phyloP scores from a whole-genome alignment of 2,113 vertebrate species.

The Catharus fuscescens region DNA sequence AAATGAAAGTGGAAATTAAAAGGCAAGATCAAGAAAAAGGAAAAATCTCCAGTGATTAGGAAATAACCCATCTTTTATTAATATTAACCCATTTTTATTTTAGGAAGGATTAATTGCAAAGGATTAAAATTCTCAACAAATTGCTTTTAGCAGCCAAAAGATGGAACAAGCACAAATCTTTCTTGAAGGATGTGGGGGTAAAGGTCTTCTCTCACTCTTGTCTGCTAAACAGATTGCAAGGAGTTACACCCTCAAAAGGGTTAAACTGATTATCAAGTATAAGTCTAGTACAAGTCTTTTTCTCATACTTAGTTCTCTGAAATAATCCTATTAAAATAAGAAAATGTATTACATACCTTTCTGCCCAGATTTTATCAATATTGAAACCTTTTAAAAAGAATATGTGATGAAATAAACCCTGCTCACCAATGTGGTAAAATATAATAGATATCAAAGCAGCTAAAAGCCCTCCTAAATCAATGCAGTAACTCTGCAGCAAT shows the following conservation, averaged over 20 bases:
- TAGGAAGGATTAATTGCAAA: neutral
- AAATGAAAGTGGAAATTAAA: neutral
- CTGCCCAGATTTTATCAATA: slow-evolving; percentile 75
- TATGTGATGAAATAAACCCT: slow-evolving; percentile 75
- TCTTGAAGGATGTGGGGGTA: neutral
- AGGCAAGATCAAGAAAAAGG: neutral
- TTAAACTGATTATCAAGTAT: neutral
- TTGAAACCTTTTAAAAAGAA: slow-evolving; percentile 69
- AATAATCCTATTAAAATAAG: slow-evolving; percentile 73
- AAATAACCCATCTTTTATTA: neutral
- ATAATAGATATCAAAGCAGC: slow-evolving; percentile 70
- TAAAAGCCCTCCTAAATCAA: slow-evolving; percentile 75
- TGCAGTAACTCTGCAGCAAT: slow-evolving; percentile 60
- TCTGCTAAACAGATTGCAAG: neutral
- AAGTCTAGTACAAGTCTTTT: neutral
- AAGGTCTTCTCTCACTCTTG: neutral
- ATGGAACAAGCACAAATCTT: neutral
- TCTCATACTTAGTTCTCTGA: slow-evolving; percentile 40
- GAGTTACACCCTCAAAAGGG: neutral
- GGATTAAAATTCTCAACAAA: neutral
- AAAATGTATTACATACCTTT: slow-evolving; percentile 69
- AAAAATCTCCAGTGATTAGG: neutral
- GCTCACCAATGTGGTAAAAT: slow-evolving; percentile 73
- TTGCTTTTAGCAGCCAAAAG: neutral
- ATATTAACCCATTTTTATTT: neutral